These are phyloP conservation scores for Manis crassicaudata DNA, from an alignment of 2,797 vertebrate genomes.

Conservation along the genomic window DNA sequence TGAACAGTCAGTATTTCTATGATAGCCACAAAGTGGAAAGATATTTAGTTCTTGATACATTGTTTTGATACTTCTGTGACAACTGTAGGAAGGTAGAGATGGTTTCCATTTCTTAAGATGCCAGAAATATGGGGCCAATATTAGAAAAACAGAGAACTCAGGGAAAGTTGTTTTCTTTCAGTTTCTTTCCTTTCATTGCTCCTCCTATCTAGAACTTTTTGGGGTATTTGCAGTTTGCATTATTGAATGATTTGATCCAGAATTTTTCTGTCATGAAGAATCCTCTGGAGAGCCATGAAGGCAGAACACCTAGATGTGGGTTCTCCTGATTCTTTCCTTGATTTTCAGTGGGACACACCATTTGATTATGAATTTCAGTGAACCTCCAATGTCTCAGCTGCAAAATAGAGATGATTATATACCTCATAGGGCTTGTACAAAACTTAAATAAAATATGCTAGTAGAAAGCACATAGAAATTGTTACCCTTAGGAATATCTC, in stretches of 20 bases:
- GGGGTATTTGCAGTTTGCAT: not conserved
- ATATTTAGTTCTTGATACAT: not conserved
- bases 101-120: not conserved
- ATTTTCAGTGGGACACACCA: not conserved
- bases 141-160: not conserved
- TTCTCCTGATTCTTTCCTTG: not conserved
- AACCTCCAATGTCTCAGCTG: not conserved
- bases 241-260: not conserved
- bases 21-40: not conserved
- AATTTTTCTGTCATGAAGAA: not conserved
- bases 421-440: not conserved
- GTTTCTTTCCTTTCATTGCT: not conserved
- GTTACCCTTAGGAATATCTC: not conserved
- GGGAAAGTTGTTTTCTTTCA: not conserved
- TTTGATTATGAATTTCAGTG: not conserved
- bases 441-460: conserved; percentile 15
- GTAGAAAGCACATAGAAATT: not conserved
- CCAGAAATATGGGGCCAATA: not conserved
- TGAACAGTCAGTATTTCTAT: not conserved
- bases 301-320: not conserved
- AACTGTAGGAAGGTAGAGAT: not conserved
- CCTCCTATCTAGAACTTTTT: not conserved
- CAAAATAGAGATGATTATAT: not conserved
- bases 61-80: not conserved
- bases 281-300: not conserved